Evolutionary conservation across 2,797 vertebrate genomes (phyloP).

Genomic region (Sebastes hubbsi): DNA sequence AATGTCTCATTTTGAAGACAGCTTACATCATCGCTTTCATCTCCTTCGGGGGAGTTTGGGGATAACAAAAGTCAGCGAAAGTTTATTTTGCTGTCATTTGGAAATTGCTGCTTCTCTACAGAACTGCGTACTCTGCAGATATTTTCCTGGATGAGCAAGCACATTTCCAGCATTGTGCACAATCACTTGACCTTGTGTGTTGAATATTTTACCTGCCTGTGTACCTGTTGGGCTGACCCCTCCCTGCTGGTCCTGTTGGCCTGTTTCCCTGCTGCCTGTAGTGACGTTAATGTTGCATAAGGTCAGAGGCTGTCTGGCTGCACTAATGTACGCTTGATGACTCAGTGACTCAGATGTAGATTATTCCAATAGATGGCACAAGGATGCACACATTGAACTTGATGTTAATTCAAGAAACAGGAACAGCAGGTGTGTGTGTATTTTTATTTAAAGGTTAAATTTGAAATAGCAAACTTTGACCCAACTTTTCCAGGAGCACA

Average conservation of each 20-base stretch:
- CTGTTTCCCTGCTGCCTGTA: not conserved
- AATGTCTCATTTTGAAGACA: constrained; percentile 30
- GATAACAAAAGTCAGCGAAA: constrained; percentile 28
- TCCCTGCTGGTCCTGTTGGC: not conserved
- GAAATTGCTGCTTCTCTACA: not conserved
- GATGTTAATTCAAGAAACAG: not conserved
- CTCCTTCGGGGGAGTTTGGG: not conserved
- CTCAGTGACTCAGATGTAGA: constrained; percentile 13
- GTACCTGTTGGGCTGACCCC: constrained; percentile 31
- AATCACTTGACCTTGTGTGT: constrained; percentile 1
- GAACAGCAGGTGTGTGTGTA: not conserved
- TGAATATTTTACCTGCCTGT: not conserved
- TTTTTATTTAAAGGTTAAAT: not conserved
- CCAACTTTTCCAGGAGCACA: too few relatives aligned
- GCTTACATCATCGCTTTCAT: constrained; percentile 42
- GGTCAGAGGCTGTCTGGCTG: constrained; percentile 14
- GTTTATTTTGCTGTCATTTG: constrained; percentile 35
- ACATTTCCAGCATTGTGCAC: not conserved
- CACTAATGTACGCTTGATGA: constrained; percentile 27
- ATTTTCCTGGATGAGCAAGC: constrained; percentile 6
- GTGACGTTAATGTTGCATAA: constrained; percentile 22
- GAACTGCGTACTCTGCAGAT: constrained; percentile 13
- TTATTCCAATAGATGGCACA: not conserved
- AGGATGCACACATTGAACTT: not conserved
- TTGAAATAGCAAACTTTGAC: not conserved